Evolutionary conservation across 2,888 invertebrate genomes (phyloP), one percentile per base, ranked within the genome.

Genomic region (Rhabditophanes sp.): DNA sequence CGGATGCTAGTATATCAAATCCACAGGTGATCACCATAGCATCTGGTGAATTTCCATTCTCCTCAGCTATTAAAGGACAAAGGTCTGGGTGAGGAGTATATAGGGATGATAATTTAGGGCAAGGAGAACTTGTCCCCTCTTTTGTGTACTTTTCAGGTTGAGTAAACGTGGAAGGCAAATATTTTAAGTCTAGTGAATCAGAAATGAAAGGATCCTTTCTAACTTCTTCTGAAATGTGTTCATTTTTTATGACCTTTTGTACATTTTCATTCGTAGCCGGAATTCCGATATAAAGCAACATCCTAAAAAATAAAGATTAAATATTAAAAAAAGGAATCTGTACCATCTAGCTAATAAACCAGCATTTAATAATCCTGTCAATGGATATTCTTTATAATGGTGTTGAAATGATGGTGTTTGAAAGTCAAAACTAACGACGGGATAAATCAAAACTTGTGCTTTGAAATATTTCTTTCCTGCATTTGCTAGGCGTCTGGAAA

Each of bases 381-480:
- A 41, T 32, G 43, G 39, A 32, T 56, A 55, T 20, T 35, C 37
- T 17, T 39, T 38, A 45, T 53, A 52, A 37, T 61, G 56, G 23
- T 50, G 44, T 29, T 51, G 50, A 35, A 53, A 56, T 5, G 59
- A 56, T n/a, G 56, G 44, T 4, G 48, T 42, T 3, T 42, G 44
- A 38, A 67, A 64, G 43, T 65, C 63, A 31, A 67, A 42, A 39
- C 67, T 66, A n/a, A 65, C 51, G 3, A 65, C 60, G 2, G 68
- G 68, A 43, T 67, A 67, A 33, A 68, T 62, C 12, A 68, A 50
- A 15, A 68, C 46, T 46, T 68, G 67, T 33, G 60, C 47, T 48
- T 43, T n/a, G n/a, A n/a, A n/a, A n/a, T n/a, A n/a, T n/a, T n/a
- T n/a, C n/a, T n/a, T n/a, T n/a, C 20, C 34, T 14, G 18, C 17